Conservation (phyloP, 2,113 vertebrate species). For the Columbina picui region DNA sequence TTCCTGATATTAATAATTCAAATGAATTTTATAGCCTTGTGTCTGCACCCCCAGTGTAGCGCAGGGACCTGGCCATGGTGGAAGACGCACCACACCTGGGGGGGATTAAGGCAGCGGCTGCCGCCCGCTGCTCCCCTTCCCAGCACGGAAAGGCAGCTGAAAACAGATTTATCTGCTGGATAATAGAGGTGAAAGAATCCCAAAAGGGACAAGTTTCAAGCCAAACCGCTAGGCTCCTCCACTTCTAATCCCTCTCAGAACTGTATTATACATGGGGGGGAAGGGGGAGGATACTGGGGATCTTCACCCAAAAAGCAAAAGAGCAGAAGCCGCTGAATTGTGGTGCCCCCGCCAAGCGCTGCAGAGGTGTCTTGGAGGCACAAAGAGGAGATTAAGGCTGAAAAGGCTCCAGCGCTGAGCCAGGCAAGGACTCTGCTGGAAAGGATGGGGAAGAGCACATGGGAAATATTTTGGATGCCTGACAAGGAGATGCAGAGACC, state of each 20-base stretch:
- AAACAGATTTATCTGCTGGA: slow-evolving; percentile 43
- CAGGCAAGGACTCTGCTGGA: background rate
- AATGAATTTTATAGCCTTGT: background rate
- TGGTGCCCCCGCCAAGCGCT: background rate
- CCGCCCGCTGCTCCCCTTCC: background rate
- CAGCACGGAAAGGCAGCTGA: background rate
- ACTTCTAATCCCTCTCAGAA: slow-evolving; percentile 32
- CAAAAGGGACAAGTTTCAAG: background rate
- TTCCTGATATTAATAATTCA: background rate
- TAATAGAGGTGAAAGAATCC: slow-evolving; percentile 17
- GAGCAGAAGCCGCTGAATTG: background rate
- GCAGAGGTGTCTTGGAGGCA: background rate
- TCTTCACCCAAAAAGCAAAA: background rate
- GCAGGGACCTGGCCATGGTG: background rate
- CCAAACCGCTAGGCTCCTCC: background rate
- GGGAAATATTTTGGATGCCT: background rate
- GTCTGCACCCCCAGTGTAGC: background rate
- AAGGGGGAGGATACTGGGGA: background rate
- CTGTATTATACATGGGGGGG: background rate
- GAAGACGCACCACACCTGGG: background rate
- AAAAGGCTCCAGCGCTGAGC: background rate
- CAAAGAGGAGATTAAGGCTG: slow-evolving; percentile 43
- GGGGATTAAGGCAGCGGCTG: background rate
- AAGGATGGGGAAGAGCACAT: background rate
- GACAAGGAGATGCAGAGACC: slow-evolving; percentile 14